These are phyloP conservation scores for Tetramorium simillimum DNA, from an alignment of 1,140 invertebrate species.

Conservation along the genomic window DNA sequence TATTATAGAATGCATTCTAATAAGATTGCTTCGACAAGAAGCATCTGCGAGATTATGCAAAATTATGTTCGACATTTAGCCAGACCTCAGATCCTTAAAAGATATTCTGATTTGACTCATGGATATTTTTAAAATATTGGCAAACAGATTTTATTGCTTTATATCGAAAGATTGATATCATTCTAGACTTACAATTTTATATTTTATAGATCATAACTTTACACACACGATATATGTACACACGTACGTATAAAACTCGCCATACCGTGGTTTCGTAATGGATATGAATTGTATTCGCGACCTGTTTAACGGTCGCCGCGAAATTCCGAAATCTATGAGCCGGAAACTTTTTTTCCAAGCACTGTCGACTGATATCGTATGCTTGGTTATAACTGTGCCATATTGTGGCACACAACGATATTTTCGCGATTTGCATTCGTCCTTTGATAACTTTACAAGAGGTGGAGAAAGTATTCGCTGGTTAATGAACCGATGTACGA, in stretches of 20 bases:
- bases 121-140: constrained; percentile 42
- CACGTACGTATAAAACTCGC: background rate
- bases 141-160: background rate
- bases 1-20: background rate
- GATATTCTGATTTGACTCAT: constrained; percentile 32
- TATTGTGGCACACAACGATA: background rate
- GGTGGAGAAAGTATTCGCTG: constrained; percentile 1
- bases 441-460: background rate
- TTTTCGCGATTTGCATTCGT: constrained; percentile 25
- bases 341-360: background rate
- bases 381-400: background rate
- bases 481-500: background rate
- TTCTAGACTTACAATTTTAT: constrained; percentile 13
- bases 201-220: constrained; percentile 36
- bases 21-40: background rate
- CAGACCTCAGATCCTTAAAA: background rate
- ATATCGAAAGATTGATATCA: background rate
- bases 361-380: background rate
- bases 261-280: constrained; percentile 16
- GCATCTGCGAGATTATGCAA: background rate
- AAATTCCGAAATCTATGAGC: constrained; percentile 48
- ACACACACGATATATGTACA: background rate
- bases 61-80: background rate
- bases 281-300: background rate
- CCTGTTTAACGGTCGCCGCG: background rate